Conservation (phyloP, 1,140 invertebrate genomes). For the Caenorhabditis inopinata region DNA sequence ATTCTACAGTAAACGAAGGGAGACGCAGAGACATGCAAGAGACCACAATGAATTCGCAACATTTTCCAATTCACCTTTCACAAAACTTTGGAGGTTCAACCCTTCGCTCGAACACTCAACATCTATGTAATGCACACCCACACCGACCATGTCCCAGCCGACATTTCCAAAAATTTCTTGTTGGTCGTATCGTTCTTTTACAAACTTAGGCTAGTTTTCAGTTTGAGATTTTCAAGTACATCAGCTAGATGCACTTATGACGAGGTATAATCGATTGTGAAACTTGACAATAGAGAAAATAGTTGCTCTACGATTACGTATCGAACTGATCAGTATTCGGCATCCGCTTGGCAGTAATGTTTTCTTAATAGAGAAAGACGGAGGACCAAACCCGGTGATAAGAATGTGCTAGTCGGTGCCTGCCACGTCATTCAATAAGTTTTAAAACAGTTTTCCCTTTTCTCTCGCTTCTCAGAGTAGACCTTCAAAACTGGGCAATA, state of each 20-base stretch:
- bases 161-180: no score
- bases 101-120: not conserved
- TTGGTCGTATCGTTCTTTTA: no score
- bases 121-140: not conserved
- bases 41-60: slow-evolving; percentile 30
- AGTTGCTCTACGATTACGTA: no score
- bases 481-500: not conserved
- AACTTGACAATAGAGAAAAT: no score
- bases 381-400: not conserved
- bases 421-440: not conserved
- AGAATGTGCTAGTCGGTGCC: not conserved
- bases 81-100: not conserved
- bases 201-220: no score
- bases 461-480: not conserved
- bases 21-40: not conserved
- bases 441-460: not conserved
- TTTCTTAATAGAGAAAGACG: no score
- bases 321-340: no score
- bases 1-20: not conserved
- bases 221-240: no score
- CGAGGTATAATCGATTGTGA: no score
- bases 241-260: no score
- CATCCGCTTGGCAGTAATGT: no score
- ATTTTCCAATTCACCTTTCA: not conserved
- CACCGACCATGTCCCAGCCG: no score